Evolutionary conservation across 2,113 vertebrate species (phyloP).

Genomic region (Cardinalis cardinalis): DNA sequence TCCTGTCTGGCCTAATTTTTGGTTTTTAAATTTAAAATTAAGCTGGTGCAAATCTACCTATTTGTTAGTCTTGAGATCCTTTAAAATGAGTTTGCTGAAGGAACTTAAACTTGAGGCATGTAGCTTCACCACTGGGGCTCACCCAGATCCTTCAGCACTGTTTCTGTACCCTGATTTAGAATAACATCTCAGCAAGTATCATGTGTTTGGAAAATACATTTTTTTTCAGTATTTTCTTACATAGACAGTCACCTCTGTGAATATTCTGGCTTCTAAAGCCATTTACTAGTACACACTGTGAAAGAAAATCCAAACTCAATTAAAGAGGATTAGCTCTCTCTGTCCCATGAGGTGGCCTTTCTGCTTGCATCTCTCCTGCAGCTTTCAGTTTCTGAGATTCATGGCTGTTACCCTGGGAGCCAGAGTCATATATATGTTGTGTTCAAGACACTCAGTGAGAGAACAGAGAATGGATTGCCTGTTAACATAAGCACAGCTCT

Average conservation of each 20-base stretch:
- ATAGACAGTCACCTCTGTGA: background rate
- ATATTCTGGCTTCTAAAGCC: background rate
- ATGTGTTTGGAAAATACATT: background rate
- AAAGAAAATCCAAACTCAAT: slow-evolving; percentile 8
- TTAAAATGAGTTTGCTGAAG: background rate
- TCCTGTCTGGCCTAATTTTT: background rate
- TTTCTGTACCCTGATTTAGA: background rate
- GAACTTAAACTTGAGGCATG: background rate
- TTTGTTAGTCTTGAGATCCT: background rate
- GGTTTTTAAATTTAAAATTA: background rate
- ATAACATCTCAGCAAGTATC: background rate
- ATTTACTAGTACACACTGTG: background rate
- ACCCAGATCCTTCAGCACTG: rapidly evolving
- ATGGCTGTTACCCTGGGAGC: background rate
- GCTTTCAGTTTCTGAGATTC: background rate
- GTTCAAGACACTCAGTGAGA: background rate
- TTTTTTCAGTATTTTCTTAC: background rate
- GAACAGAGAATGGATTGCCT: background rate
- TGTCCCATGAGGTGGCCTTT: background rate
- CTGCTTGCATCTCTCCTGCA: background rate
- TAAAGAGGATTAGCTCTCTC: background rate
- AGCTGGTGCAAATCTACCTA: background rate
- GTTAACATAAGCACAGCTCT: slow-evolving; percentile 7
- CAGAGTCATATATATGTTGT: background rate
- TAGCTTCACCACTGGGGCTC: background rate